phyloP scores from a whole-genome alignment of 2,888 invertebrate species.

The Trypoxylon attenuatum region DNA sequence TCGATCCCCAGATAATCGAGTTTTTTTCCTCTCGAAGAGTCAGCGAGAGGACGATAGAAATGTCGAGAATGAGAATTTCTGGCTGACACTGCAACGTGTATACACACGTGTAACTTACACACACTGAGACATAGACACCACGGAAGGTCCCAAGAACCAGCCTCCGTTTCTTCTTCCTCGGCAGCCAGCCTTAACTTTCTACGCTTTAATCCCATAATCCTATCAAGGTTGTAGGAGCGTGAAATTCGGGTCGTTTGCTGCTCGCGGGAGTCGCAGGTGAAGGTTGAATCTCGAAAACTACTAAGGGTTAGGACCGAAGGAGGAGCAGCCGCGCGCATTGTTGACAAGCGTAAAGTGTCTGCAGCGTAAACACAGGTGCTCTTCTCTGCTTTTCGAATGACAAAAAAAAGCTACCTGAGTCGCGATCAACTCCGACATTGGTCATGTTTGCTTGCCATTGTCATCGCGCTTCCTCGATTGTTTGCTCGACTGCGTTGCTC shows the following conservation, averaged over 20 bases:
- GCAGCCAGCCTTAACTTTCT: conserved; percentile 45
- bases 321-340: conserved; percentile 43
- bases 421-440: conserved; percentile 37
- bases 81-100: no score
- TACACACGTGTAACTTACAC: no score
- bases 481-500: conserved; percentile 37
- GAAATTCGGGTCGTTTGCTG: conserved; percentile 46
- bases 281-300: conserved; percentile 32
- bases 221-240: conserved; percentile 54
- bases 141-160: no score
- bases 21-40: not conserved
- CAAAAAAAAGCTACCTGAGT: conserved; percentile 42
- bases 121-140: no score
- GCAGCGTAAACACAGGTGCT: conserved; percentile 65
- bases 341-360: conserved; percentile 56
- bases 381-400: conserved; percentile 13
- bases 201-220: conserved; percentile 60
- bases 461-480: conserved; percentile 34
- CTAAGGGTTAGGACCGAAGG: no score
- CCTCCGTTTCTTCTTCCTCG: not conserved
- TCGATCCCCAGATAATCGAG: no score
- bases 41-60: no score
- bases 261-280: no score
- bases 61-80: no score
- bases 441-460: conserved; percentile 49